phyloP scores from a whole-genome alignment of 2,888 invertebrate genomes.

The Archips crataeganus region DNA sequence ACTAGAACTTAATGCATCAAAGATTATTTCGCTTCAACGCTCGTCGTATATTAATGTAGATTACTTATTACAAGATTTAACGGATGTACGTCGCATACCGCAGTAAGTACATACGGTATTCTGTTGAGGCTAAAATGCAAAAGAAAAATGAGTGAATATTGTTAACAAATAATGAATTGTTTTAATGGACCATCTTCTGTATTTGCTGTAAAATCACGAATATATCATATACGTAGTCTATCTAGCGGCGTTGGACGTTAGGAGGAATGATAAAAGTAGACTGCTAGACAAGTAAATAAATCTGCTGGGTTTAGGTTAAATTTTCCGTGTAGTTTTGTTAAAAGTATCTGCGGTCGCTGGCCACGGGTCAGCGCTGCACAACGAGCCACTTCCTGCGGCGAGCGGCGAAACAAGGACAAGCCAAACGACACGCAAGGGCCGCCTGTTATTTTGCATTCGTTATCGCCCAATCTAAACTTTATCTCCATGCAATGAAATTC shows the following conservation, averaged over 20 bases:
- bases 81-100: background rate
- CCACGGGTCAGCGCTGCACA: constrained; percentile 77
- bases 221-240: background rate
- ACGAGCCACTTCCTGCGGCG: constrained; percentile 78
- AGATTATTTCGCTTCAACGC: background rate
- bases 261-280: background rate
- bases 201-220: no score
- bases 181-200: no score
- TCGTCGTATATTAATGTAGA: background rate
- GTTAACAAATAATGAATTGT: no score
- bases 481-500: constrained; percentile 42
- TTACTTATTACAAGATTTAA: background rate
- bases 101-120: no score
- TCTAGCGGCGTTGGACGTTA: background rate
- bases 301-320: constrained; percentile 22
- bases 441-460: constrained; percentile 58
- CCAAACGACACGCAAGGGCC: constrained; percentile 65
- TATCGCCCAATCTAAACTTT: constrained; percentile 50
- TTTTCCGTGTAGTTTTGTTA: constrained; percentile 39
- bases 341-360: constrained; percentile 52
- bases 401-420: constrained; percentile 69
- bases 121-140: no score
- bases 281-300: constrained; percentile 27
- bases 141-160: no score
- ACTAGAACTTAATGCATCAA: background rate